A percentile compares a stretch with the other conserved stretches of the same genome.
Evolutionary conservation across 1,140 invertebrate genomes (phyloP).

Genomic region (Trichogramma pretiosum): DNA sequence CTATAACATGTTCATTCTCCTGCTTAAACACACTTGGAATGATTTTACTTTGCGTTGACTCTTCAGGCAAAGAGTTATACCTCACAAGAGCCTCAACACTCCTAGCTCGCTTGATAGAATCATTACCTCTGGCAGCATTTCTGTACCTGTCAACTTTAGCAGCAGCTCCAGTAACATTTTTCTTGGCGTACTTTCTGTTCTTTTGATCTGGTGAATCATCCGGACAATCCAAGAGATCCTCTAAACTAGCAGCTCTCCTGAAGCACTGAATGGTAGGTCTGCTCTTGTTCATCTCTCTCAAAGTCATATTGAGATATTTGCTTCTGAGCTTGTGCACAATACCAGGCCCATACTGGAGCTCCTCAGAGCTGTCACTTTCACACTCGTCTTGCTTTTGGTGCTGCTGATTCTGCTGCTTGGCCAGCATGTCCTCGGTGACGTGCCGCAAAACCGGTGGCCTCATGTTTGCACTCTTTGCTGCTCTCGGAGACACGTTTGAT

Average conservation of each 20-base stretch:
- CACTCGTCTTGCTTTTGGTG: slow-evolving; percentile 29
- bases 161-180: slow-evolving; percentile 15
- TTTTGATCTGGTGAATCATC: slow-evolving; percentile 31
- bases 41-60: slow-evolving; percentile 7
- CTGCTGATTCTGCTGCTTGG: slow-evolving; percentile 2
- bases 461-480: slow-evolving; percentile 3
- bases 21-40: slow-evolving; percentile 27
- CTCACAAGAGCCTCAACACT: slow-evolving; percentile 72
- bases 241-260: slow-evolving; percentile 71
- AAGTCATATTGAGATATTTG: slow-evolving; percentile 71
- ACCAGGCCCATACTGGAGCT: slow-evolving; percentile 81
- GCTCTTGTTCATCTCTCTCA: slow-evolving; percentile 55
- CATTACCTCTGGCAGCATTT: slow-evolving; percentile 40
- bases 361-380: slow-evolving; percentile 59
- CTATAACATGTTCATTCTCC: slow-evolving; percentile 54
- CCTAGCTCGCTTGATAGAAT: slow-evolving; percentile 70
- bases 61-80: slow-evolving; percentile 40
- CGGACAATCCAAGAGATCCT: slow-evolving; percentile 65
- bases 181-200: slow-evolving; percentile 29
- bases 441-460: neutral
- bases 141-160: slow-evolving; percentile 40
- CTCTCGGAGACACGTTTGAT: neutral
- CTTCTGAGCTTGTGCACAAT: slow-evolving; percentile 80
- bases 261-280: slow-evolving; percentile 56
- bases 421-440: slow-evolving; percentile 18